Evolutionary conservation across 2,797 vertebrate genomes (phyloP).

Genomic region (Alfaro cultratus): DNA sequence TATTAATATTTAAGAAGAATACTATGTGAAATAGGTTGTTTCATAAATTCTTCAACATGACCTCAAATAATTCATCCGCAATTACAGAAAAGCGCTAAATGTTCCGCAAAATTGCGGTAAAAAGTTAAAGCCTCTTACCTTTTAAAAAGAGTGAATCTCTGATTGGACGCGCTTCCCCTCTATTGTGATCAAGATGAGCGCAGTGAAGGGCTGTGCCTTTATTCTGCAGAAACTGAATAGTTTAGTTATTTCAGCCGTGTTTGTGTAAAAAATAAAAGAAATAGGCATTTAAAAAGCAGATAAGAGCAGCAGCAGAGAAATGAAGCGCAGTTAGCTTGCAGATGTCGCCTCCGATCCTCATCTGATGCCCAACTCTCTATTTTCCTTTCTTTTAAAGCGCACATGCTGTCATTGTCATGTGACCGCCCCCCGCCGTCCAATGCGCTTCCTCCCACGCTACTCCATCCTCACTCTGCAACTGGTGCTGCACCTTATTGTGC

Average conservation of each 20-base stretch:
- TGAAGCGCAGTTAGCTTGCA: not conserved
- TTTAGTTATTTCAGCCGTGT: not conserved
- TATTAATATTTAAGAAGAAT: not conserved
- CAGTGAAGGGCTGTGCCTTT: conserved; percentile 3
- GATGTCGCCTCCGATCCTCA: conserved; percentile 26
- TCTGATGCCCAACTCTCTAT: conserved; percentile 46
- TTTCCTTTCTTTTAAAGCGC: conserved; percentile 59
- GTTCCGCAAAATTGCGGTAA: not conserved
- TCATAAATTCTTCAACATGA: conserved; percentile 1
- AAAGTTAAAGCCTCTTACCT: conserved; percentile 61
- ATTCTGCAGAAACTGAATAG: conserved; percentile 8
- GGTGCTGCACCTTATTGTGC: conserved; percentile 34
- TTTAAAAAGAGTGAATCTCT: not conserved
- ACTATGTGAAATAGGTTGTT: not conserved
- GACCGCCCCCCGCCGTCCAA: conserved; percentile 52
- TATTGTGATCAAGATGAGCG: not conserved
- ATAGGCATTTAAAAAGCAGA: not conserved
- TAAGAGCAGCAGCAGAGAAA: not conserved
- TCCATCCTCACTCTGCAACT: conserved; percentile 17
- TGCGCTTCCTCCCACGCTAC: conserved; percentile 44
- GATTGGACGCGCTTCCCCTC: conserved; percentile 16
- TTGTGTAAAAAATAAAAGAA: not conserved
- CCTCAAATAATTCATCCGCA: not conserved
- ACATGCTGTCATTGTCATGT: conserved; percentile 68
- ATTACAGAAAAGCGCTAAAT: not conserved